Evolutionary conservation across 2,888 invertebrate genomes (phyloP), one percentile per base, ranked within the genome.

Genomic region (Automeris io): DNA sequence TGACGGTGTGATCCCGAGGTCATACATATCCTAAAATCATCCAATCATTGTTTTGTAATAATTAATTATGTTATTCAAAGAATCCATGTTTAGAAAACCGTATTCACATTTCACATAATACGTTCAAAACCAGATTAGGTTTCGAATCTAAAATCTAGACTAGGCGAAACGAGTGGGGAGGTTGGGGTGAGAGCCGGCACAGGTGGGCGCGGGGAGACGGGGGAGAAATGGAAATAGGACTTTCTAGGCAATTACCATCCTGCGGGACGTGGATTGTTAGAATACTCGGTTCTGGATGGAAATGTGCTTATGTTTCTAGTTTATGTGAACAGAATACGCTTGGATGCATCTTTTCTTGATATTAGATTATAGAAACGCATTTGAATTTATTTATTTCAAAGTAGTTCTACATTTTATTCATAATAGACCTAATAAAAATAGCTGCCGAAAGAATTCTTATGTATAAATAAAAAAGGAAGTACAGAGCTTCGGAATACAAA

Each of bases 161-260:
- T 61, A 50, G 57, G 53, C 52, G 39, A 48, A 54, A 45, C 48
- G 45, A 41, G 36, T 39, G 43, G 46, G 37, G 47, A 47, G 52
- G 37, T 22, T 9, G 37, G 50, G 22, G 41, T 33, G 38, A 46
- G 48, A 44, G 63, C 35, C 42, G 47, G 49, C 38, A 44, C 56
- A 57, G 47, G 39, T 49, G 51, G 54, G 47, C 46, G 55, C 45
- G 57, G 40, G 36, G 42, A 43, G 48, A 50, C 42, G 42, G 49
- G 41, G 52, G 45, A 48, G 50, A 48, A 45, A 35, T 50, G 43
- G 56, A 65, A 72, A 70, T 67, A 62, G 72, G 74, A 73, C 73
- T 70, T 77, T 70, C 78, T 70, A 75, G 75, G 75, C 78, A 81
- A 80, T 80, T 80, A 80, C 78, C 72, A 72, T 66, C 60, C 67